Evolutionary conservation across 2,113 vertebrate genomes (phyloP).

Genomic region (Gorsachius goisagi): DNA sequence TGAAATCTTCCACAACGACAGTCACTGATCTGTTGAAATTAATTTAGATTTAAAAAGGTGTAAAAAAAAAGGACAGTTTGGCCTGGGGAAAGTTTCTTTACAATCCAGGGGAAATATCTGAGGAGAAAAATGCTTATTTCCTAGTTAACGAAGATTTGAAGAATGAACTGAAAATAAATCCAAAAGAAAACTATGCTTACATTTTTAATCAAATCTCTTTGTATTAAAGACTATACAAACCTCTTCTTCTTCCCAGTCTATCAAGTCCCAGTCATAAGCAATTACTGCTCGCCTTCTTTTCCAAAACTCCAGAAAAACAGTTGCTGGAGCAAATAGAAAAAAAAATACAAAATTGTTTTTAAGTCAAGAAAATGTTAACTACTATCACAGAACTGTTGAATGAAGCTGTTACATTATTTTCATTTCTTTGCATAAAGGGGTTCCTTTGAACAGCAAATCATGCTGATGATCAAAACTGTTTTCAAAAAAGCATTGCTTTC

Average conservation of each 20-base stretch:
- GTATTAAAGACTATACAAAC: constrained; percentile 68
- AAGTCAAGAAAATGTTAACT: constrained; percentile 2
- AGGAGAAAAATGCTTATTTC: not conserved
- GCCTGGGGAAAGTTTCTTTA: not conserved
- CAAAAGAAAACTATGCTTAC: not conserved
- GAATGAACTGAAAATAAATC: not conserved
- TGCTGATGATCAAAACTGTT: constrained; percentile 26
- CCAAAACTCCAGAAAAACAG: constrained; percentile 97
- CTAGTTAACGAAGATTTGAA: not conserved
- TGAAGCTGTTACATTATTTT: constrained; percentile 6
- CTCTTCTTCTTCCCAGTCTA: constrained; percentile 98
- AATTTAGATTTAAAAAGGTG: not conserved
- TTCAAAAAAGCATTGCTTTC: constrained; percentile 31
- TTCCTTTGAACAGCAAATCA: constrained; percentile 32
- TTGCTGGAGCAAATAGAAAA: constrained; percentile 78
- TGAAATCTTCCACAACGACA: not conserved
- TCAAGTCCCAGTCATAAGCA: constrained; percentile 96
- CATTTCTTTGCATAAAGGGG: not conserved
- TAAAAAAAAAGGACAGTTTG: not conserved
- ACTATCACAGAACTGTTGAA: not conserved
- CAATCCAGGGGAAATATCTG: not conserved
- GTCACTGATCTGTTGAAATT: not conserved
- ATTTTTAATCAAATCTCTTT: not conserved
- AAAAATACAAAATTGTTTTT: not conserved
- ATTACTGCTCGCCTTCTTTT: constrained; percentile 92